Percentiles rank a stretch among this genome's conserved stretches.
These are phyloP conservation scores for Cephonodes hylas DNA, from an alignment of 2,888 invertebrate species.

Conservation along the genomic window DNA sequence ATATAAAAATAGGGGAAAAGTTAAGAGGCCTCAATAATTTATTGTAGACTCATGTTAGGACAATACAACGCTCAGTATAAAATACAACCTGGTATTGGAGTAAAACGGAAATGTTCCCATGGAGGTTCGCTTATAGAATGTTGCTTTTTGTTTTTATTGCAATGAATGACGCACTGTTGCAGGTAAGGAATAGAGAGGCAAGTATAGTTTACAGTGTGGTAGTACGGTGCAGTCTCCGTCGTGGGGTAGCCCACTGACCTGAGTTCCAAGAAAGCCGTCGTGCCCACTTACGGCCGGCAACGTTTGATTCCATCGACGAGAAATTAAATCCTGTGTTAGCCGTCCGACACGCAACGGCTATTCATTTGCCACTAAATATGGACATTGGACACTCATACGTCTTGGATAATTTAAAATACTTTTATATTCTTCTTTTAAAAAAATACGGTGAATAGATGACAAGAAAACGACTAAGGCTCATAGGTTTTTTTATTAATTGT, in stretches of 20 bases:
- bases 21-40: neutral
- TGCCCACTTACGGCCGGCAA: conserved; percentile 24
- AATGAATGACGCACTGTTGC: conserved; percentile 8
- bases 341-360: neutral
- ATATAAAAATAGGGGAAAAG: conserved; percentile 17
- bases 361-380: neutral
- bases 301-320: conserved; percentile 34
- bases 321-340: neutral
- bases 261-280: conserved; percentile 46
- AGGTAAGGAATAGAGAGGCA: conserved; percentile 45
- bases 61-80: neutral
- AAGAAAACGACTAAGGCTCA: too few species aligned
- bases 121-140: neutral
- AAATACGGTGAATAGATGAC: too few species aligned
- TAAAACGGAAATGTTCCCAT: neutral
- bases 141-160: conserved; percentile 1
- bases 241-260: conserved; percentile 46
- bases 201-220: conserved; percentile 43
- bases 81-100: neutral
- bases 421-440: neutral
- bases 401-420: neutral
- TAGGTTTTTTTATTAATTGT: too few species aligned
- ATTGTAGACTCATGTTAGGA: neutral
- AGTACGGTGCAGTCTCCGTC: conserved; percentile 15
- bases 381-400: neutral